phyloP scores from a whole-genome alignment of 2,113 vertebrate genomes.

The Gambusia holbrooki region DNA sequence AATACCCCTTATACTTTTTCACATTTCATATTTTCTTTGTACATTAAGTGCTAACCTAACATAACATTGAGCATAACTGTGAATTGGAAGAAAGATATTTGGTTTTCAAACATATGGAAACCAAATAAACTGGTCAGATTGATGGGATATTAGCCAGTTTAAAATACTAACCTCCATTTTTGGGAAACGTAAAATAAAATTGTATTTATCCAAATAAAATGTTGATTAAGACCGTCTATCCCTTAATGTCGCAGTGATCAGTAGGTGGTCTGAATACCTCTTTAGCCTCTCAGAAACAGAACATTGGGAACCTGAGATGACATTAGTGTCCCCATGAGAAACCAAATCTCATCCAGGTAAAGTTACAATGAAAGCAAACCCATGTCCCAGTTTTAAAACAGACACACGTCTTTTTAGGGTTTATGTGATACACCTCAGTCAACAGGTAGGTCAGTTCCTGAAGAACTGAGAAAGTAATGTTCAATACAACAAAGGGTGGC shows the following conservation, averaged over 20 bases:
- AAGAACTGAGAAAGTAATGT: neutral
- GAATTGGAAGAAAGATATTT: neutral
- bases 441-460: slow-evolving; percentile 18
- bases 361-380: slow-evolving; percentile 43
- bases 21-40: neutral
- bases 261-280: slow-evolving; percentile 28
- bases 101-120: no score
- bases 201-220: neutral
- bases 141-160: slow-evolving; percentile 28
- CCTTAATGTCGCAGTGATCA: slow-evolving; percentile 7
- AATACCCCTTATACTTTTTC: neutral
- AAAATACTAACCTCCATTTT: no score
- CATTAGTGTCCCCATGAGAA: slow-evolving; percentile 51
- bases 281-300: slow-evolving; percentile 34
- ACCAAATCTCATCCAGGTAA: slow-evolving; percentile 60
- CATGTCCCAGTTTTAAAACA: slow-evolving; percentile 59
- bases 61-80: neutral
- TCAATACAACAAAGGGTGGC: slow-evolving; percentile 20
- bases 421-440: slow-evolving; percentile 25
- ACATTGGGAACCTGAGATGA: slow-evolving; percentile 55
- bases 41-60: neutral
- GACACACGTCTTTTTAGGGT: neutral
- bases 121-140: no score
- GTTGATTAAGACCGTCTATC: neutral
- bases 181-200: neutral